Percentiles rank a stretch among this genome's conserved stretches.
Conservation (phyloP, 2,888 invertebrate genomes). For the Theodoxus fluviatilis region DNA sequence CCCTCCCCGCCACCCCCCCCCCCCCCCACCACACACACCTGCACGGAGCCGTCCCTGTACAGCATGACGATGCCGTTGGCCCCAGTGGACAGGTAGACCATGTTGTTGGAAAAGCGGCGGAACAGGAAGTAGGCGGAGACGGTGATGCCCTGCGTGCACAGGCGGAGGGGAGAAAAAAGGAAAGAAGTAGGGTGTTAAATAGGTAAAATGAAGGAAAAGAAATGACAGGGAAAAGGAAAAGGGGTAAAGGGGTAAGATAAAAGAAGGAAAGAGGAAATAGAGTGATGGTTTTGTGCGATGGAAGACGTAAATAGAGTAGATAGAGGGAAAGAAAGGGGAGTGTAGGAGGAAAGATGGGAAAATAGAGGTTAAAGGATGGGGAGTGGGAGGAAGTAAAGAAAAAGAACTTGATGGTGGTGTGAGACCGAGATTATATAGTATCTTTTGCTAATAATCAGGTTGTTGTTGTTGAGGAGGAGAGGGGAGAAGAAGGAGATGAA, state of each 20-base stretch:
- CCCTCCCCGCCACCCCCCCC: slow-evolving; percentile 27
- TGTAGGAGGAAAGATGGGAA: too few species aligned
- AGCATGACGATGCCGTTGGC: slow-evolving; percentile 53
- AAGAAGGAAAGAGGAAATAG: background rate
- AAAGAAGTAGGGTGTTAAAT: background rate
- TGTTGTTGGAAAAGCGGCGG: slow-evolving; percentile 48
- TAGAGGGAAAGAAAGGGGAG: too few species aligned
- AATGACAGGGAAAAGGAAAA: background rate
- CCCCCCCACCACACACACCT: slow-evolving; percentile 39
- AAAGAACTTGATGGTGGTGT: too few species aligned
- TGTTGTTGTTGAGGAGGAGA: too few species aligned
- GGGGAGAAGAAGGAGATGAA: too few species aligned
- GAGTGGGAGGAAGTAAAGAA: too few species aligned
- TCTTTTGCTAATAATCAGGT: too few species aligned
- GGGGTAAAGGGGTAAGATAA: background rate
- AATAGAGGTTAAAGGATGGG: too few species aligned
- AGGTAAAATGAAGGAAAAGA: background rate
- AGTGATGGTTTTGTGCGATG: too few species aligned
- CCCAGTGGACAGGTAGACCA: slow-evolving; percentile 56
- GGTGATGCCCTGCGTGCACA: slow-evolving; percentile 51
- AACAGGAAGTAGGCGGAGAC: slow-evolving; percentile 58
- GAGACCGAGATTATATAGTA: too few species aligned
- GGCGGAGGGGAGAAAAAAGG: background rate
- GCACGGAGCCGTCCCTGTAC: slow-evolving; percentile 48
- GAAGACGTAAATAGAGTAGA: too few species aligned